Conservation (phyloP, 2,888 invertebrate genomes). For the Plebejus anna region DNA sequence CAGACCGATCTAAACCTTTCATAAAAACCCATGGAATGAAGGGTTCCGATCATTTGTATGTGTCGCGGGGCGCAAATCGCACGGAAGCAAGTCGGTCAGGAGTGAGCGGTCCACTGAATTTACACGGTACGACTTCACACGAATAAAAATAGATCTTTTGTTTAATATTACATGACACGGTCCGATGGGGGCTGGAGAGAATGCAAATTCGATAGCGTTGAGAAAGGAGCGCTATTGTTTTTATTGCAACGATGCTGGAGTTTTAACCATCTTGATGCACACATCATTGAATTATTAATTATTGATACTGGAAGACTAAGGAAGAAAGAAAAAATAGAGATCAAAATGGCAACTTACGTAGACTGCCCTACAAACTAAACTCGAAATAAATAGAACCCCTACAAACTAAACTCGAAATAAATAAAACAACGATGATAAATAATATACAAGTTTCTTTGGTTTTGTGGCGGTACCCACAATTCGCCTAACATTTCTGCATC, state of each 20-base stretch:
- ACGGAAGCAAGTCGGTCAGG: slow-evolving; percentile 51
- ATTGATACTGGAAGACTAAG: neutral
- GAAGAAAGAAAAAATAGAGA: neutral
- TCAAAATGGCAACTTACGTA: too few species aligned
- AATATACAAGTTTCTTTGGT: too few species aligned
- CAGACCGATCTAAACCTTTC: neutral
- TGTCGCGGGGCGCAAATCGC: slow-evolving; percentile 37
- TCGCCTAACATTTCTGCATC: too few species aligned
- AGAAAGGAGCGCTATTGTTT: neutral
- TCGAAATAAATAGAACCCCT: too few species aligned
- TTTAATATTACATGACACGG: neutral
- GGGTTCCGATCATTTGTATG: slow-evolving; percentile 15
- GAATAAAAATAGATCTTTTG: slow-evolving; percentile 12
- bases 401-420: too few species aligned
- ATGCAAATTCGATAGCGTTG: neutral
- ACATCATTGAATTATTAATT: neutral
- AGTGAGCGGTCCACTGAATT: slow-evolving; percentile 31
- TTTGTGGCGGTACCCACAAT: too few species aligned
- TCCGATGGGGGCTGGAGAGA: neutral
- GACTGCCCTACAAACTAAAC: too few species aligned
- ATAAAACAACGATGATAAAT: too few species aligned
- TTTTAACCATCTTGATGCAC: neutral
- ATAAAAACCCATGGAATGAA: neutral
- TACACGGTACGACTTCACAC: slow-evolving; percentile 3
- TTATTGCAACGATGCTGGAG: neutral